Evolutionary conservation across 2,797 vertebrate species (phyloP).

Genomic region (Spinibarbus caldwelli): DNA sequence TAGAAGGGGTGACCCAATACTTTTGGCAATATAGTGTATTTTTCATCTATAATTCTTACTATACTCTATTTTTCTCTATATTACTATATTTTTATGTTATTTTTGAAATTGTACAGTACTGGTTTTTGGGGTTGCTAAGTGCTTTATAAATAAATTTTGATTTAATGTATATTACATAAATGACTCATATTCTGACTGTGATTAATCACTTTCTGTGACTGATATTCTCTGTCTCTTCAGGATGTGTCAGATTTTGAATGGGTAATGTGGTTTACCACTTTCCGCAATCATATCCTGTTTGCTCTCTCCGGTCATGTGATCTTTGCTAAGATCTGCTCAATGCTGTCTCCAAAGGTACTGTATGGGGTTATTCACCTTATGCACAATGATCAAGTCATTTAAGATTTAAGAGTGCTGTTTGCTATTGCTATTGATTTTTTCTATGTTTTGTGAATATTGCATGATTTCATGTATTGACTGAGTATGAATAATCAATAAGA

Average conservation of each 20-base stretch:
- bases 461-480: neutral
- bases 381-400: neutral
- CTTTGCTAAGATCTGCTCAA: slow-evolving; percentile 92
- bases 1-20: too few species aligned
- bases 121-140: neutral
- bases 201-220: neutral
- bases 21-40: too few species aligned
- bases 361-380: slow-evolving; percentile 28
- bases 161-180: neutral
- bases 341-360: slow-evolving; percentile 87
- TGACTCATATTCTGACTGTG: neutral
- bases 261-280: slow-evolving; percentile 97
- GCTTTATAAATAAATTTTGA: neutral
- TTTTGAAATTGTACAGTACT: neutral
- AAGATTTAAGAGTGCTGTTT: slow-evolving; percentile 14
- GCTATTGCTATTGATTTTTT: neutral
- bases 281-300: slow-evolving; percentile 93
- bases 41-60: too few species aligned
- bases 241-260: slow-evolving; percentile 95
- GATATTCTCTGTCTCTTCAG: slow-evolving; percentile 68
- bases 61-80: too few species aligned
- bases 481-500: neutral
- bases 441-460: slow-evolving; percentile 15
- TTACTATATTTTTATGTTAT: too few species aligned
- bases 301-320: slow-evolving; percentile 91